These are phyloP conservation scores for Loris lydekkerianus DNA, from an alignment of 2,797 vertebrate species.

Conservation along the genomic window DNA sequence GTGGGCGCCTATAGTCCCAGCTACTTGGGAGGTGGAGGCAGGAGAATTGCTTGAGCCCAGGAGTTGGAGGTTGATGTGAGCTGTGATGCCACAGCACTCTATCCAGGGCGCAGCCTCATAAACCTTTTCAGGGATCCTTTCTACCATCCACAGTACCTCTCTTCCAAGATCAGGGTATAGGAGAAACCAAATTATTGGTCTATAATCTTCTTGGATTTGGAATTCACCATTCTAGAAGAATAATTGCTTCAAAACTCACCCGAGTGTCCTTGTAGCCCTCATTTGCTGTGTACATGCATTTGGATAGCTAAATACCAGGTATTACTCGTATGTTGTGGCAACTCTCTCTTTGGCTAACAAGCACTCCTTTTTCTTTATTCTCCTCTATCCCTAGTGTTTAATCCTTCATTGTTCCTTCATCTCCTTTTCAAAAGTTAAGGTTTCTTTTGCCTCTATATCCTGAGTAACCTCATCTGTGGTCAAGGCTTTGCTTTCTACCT, in stretches of 20 bases:
- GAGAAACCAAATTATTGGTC: background rate
- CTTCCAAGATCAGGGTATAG: background rate
- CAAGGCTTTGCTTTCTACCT: background rate
- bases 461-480: background rate
- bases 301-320: background rate
- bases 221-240: background rate
- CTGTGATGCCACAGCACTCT: too few species aligned
- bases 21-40: too few species aligned
- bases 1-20: too few species aligned
- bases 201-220: background rate
- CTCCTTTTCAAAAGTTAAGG: background rate
- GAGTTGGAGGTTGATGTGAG: too few species aligned
- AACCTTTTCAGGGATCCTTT: background rate
- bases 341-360: background rate
- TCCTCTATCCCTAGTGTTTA: background rate
- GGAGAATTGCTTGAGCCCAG: too few species aligned
- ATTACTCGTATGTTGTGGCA: background rate
- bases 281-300: background rate
- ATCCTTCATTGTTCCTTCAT: background rate
- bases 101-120: too few species aligned
- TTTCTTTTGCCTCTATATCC: background rate
- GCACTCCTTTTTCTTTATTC: background rate
- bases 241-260: background rate
- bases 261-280: background rate
- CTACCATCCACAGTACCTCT: background rate